A percentile compares a stretch with the other conserved stretches of the same genome.
Evolutionary conservation across 2,113 vertebrate species (phyloP).

Genomic region (Cyanistes caeruleus): DNA sequence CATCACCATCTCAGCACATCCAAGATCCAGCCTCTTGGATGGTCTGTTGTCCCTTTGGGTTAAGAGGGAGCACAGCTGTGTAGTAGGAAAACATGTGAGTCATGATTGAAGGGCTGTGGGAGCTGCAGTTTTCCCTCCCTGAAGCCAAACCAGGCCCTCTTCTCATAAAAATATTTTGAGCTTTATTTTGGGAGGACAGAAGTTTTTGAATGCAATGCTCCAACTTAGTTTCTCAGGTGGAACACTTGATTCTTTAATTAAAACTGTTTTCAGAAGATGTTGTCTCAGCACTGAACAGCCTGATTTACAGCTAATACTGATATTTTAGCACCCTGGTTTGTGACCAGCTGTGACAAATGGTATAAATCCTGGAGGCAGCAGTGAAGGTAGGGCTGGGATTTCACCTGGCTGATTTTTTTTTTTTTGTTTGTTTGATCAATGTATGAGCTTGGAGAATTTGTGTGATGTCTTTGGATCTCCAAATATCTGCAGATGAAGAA

Average conservation of each 20-base stretch:
- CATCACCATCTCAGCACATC: background rate
- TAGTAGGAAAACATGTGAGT: slow-evolving; percentile 70
- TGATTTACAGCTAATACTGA: background rate
- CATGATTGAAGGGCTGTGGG: slow-evolving; percentile 1
- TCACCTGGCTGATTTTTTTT: background rate
- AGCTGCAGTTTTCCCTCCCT: slow-evolving; percentile 48
- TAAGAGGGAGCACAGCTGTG: slow-evolving; percentile 72
- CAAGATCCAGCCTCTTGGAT: slow-evolving; percentile 37
- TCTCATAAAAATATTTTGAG: background rate
- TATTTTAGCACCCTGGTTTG: background rate
- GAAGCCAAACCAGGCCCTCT: background rate
- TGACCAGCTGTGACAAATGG: background rate
- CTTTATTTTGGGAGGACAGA: background rate
- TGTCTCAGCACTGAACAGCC: background rate
- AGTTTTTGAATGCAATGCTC: background rate
- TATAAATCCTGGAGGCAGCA: background rate
- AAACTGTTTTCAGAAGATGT: background rate
- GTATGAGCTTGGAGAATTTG: background rate
- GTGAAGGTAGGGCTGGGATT: background rate
- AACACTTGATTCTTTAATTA: background rate
- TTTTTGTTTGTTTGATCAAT: background rate
- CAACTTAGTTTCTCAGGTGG: background rate
- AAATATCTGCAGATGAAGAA: background rate
- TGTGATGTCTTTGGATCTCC: background rate
- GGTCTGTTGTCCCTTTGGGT: slow-evolving; percentile 37